Percentiles rank a stretch among this genome's conserved stretches.
Conservation (phyloP, 2,797 vertebrate species). For the Rhinogobio ventralis region DNA sequence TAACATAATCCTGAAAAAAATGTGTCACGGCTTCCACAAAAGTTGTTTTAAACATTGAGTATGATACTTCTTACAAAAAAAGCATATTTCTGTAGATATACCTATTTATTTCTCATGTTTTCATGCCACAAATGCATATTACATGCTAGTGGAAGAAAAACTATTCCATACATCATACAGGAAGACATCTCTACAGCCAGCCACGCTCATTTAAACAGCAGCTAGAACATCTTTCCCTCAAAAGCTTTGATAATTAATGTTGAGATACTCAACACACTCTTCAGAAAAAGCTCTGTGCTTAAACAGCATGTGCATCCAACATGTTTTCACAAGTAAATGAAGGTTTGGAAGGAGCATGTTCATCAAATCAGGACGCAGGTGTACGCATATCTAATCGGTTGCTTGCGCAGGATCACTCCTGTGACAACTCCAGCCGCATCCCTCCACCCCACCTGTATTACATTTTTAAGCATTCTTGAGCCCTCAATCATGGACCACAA, state of each 20-base stretch:
- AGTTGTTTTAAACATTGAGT: neutral
- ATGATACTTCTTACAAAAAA: neutral
- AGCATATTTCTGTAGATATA: neutral
- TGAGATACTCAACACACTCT: neutral
- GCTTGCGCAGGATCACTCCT: neutral
- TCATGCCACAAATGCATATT: neutral
- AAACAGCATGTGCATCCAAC: neutral
- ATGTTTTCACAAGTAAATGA: neutral
- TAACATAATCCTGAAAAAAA: no score
- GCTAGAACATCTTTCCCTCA: neutral
- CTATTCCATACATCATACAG: neutral
- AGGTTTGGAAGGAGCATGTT: neutral
- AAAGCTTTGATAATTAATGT: conserved; percentile 21
- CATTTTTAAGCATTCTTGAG: conserved; percentile 11
- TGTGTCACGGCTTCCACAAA: neutral
- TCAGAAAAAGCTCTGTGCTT: neutral
- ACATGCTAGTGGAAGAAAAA: neutral
- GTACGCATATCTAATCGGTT: neutral
- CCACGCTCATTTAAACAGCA: neutral
- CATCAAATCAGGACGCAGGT: neutral
- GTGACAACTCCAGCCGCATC: neutral
- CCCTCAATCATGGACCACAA: neutral
- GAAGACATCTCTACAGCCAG: neutral
- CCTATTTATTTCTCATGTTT: neutral
- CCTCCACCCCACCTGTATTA: neutral